Evolutionary conservation across 2,888 invertebrate species (phyloP), one percentile per base, ranked within the genome.

Genomic region (Pherbina coryleti): DNA sequence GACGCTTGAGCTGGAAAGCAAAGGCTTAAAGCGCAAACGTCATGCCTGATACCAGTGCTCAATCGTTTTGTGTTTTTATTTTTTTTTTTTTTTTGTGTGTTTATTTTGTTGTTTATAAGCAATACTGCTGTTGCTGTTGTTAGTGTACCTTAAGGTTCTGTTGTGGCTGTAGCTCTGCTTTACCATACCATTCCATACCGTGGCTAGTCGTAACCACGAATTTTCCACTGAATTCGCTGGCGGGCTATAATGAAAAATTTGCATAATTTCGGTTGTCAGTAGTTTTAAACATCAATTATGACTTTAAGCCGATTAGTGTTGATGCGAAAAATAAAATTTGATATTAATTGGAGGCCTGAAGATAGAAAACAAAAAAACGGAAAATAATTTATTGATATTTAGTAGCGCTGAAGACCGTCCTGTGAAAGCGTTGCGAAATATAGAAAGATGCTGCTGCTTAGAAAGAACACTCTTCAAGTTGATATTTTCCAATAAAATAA

Each of bases 221-320:
- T 22, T 76, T 79, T 79, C 77, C 79, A 73, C 53, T 44, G 79
- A 77, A 79, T 71, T 62, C 69, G 77, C 79, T 69, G 71, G 69
- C 67, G 79, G 77, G 75, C 51, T 66, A 25, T 11, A 64, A 57
- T 70, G 70, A 79, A 75, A 72, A 60, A 79, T 77, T 77, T 77
- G 75, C 79, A 77, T 77, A 75, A 79, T 76, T 79, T 79, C 70
- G 67, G 51, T 22, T 34, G 66, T 44, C 53, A 51, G 28, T 31
- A 31, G 28, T 28, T 53, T 49, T 73, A 71, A 44, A 57, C 79
- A 78, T 74, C 76, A 79, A 78, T 79, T 79, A 71, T 49, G 60
- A 73, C 67, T 79, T 75, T 55, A 44, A 60, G 71, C 71, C 44
- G 67, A n/a, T 69, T 51, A 51, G 51, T 64, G 22, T 34, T 19